phyloP scores from a whole-genome alignment of 92 coral and sea anemone species.

The Heliopora coerulea region DNA sequence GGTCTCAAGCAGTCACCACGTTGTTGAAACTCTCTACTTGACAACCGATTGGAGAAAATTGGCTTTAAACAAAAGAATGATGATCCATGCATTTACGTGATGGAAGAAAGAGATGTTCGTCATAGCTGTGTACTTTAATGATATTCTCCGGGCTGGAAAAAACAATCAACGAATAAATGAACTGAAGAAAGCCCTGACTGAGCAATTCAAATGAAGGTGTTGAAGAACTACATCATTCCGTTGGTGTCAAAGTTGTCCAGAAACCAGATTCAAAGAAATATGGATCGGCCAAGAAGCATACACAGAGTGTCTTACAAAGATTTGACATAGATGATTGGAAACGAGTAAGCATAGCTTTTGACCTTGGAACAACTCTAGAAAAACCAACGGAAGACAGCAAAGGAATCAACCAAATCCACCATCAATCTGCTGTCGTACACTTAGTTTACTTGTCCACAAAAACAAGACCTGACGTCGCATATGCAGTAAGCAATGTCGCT shows the following conservation, averaged over 20 bases:
- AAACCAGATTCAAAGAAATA: too few species aligned
- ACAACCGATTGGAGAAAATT: conserved; percentile 36
- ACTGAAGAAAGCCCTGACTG: conserved; percentile 45
- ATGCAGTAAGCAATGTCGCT: conserved; percentile 30
- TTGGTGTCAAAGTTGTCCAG: conserved; percentile 50
- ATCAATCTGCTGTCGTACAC: conserved; percentile 47
- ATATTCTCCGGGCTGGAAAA: conserved; percentile 50
- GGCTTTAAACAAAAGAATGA: conserved; percentile 45
- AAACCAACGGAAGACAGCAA: conserved; percentile 35
- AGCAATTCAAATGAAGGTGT: conserved; percentile 37
- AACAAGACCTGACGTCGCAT: conserved; percentile 46
- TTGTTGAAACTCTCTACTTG: conserved; percentile 58
- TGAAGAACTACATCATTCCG: too few species aligned
- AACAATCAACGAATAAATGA: conserved; percentile 44
- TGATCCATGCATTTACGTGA: conserved; percentile 55
- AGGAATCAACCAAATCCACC: conserved; percentile 27
- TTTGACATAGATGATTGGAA: conserved; percentile 48
- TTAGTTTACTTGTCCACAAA: conserved; percentile 40
- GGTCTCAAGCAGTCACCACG: conserved; percentile 60
- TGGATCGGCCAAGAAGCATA: conserved; percentile 60
- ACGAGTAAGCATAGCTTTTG: conserved; percentile 38
- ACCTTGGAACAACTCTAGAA: conserved; percentile 37
- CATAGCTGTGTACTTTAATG: conserved; percentile 53
- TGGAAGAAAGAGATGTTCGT: conserved; percentile 41
- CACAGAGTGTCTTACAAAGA: conserved; percentile 34